A percentile compares a stretch with the other conserved stretches of the same genome.
These are phyloP conservation scores for Germaria angustata DNA, from an alignment of 2,888 invertebrate species.

Conservation along the genomic window DNA sequence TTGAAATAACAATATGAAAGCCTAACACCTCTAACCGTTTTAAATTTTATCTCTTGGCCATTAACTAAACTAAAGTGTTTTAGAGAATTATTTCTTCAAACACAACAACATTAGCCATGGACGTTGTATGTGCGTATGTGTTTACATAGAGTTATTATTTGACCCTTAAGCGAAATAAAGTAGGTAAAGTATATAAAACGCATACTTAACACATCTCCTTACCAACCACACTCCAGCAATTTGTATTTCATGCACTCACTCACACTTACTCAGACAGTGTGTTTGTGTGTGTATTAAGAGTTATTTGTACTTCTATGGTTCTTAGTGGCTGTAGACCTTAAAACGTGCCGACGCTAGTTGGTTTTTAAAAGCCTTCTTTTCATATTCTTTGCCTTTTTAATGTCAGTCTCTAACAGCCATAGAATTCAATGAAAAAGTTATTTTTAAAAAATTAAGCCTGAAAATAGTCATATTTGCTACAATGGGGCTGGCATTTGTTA, in stretches of 20 bases:
- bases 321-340: conserved; percentile 26
- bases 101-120: not conserved
- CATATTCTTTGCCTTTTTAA: not conserved
- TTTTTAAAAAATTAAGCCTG: conserved; percentile 42
- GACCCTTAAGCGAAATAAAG: conserved; percentile 33
- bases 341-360: conserved; percentile 53
- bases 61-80: conserved; percentile 12
- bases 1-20: not conserved
- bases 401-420: not conserved
- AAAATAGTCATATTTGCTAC: not conserved
- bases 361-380: not conserved
- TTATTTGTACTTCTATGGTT: not conserved
- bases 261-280: no score
- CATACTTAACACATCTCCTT: conserved; percentile 3
- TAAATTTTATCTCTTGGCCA: not conserved
- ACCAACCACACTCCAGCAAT: not conserved
- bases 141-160: conserved; percentile 37
- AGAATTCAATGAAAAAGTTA: conserved; percentile 1
- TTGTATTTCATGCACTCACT: not conserved
- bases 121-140: no score
- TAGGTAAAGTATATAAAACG: conserved; percentile 14
- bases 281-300: not conserved
- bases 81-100: not conserved
- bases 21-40: conserved; percentile 35
- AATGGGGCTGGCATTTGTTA: not conserved